Evolutionary conservation across 2,888 invertebrate genomes (phyloP).

Genomic region (Aquatica leii): DNA sequence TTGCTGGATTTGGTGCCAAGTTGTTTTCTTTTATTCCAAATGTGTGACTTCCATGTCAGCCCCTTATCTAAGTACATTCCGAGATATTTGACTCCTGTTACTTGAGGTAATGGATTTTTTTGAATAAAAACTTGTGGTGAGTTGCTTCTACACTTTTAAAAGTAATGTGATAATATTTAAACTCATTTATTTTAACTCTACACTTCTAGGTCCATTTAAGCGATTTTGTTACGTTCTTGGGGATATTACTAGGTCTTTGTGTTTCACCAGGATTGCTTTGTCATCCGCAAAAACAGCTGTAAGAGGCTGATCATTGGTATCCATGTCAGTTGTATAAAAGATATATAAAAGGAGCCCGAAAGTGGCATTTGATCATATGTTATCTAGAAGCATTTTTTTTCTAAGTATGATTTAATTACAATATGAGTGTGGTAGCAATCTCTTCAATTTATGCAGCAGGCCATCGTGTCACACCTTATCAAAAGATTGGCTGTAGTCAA

Average conservation of each 20-base stretch:
- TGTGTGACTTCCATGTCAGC: not conserved
- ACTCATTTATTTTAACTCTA: too few species aligned
- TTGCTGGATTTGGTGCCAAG: not conserved
- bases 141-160: not conserved
- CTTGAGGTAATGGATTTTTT: not conserved
- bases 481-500: conserved; percentile 44
- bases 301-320: not conserved
- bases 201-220: too few species aligned
- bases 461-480: conserved; percentile 45
- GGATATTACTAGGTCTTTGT: not conserved
- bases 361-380: not conserved
- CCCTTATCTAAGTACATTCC: not conserved
- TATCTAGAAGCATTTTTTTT: conserved; percentile 14
- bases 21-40: too few species aligned
- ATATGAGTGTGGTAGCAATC: conserved; percentile 16
- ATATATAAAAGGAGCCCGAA: not conserved
- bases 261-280: not conserved
- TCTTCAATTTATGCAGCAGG: conserved; percentile 17
- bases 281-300: not conserved
- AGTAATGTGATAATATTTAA: too few species aligned
- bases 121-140: not conserved
- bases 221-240: too few species aligned
- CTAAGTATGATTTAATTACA: conserved; percentile 37
- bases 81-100: not conserved
- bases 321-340: not conserved